A percentile compares a stretch with the other conserved stretches of the same genome.
phyloP scores from a whole-genome alignment of 2,888 invertebrate species.

The Eretmocerus hayati region DNA sequence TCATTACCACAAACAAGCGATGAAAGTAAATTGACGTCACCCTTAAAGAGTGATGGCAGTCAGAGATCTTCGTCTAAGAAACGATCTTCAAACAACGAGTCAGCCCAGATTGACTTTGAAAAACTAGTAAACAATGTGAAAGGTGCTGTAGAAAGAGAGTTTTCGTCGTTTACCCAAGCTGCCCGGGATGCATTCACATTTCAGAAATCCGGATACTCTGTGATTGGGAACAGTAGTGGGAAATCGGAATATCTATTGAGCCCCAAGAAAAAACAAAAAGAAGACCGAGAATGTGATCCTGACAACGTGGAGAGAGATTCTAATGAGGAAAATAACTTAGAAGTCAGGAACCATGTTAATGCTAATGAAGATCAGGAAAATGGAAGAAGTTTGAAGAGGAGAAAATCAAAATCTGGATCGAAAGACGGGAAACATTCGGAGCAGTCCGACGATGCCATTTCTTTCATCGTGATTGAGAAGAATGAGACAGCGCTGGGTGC shows the following conservation, averaged over 20 bases:
- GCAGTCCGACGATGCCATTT: constrained; percentile 19
- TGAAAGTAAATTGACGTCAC: constrained; percentile 11
- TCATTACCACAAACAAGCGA: constrained; percentile 8
- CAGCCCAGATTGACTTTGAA: constrained; percentile 6
- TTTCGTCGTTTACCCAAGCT: constrained; percentile 13
- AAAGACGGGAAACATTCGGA: not conserved
- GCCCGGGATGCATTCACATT: constrained; percentile 8
- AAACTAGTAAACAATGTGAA: constrained; percentile 15
- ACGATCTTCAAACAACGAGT: constrained; percentile 5
- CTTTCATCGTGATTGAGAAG: constrained; percentile 17
- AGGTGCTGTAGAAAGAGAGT: constrained; percentile 14
- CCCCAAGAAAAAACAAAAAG: not conserved
- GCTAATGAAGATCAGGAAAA: not conserved
- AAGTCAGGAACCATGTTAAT: not conserved
- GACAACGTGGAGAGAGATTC: not conserved
- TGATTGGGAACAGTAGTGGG: not conserved
- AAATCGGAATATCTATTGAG: not conserved
- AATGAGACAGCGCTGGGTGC: not conserved
- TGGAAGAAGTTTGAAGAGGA: not conserved
- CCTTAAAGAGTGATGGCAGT: constrained; percentile 4
- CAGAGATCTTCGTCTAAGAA: not conserved
- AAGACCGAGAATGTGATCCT: not conserved
- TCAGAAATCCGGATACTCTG: no score
- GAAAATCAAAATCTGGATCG: not conserved
- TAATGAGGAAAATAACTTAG: not conserved